These are phyloP conservation scores for Falco concolor DNA, from an alignment of 2,797 vertebrate species.

Conservation along the genomic window DNA sequence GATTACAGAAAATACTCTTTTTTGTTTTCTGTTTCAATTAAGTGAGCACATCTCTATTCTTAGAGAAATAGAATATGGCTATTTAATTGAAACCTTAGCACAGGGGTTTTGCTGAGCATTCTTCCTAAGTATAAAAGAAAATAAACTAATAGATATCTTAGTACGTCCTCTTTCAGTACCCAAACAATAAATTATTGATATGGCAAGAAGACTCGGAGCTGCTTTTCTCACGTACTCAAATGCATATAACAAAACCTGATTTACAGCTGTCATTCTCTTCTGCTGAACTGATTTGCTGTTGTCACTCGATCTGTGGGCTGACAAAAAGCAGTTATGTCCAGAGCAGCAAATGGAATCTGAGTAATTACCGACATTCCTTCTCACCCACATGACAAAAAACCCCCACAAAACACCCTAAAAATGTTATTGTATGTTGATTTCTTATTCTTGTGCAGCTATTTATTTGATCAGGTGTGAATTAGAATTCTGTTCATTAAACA, in stretches of 20 bases:
- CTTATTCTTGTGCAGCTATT: conserved; percentile 65
- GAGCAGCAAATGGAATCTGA: conserved; percentile 39
- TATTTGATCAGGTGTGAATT: conserved; percentile 91
- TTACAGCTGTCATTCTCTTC: conserved; percentile 59
- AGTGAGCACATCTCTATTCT: not conserved
- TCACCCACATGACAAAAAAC: not conserved
- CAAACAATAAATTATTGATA: conserved; percentile 2
- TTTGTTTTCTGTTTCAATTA: conserved; percentile 27
- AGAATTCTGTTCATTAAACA: conserved; percentile 79
- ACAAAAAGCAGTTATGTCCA: conserved; percentile 65
- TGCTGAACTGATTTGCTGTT: conserved; percentile 46
- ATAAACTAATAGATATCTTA: not conserved
- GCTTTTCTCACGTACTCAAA: conserved; percentile 20
- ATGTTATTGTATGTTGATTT: conserved; percentile 61
- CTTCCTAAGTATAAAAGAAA: conserved; percentile 7
- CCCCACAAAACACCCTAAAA: not conserved
- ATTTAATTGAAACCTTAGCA: conserved; percentile 13
- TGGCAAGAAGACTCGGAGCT: not conserved
- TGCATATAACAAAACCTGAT: conserved; percentile 35
- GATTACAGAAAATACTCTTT: not conserved
- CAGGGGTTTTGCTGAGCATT: not conserved
- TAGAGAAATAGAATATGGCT: not conserved
- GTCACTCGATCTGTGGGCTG: conserved; percentile 62
- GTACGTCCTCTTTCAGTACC: not conserved
- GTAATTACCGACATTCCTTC: conserved; percentile 37